Percentiles rank a stretch among this genome's conserved stretches.
These are phyloP conservation scores for Riparia riparia DNA, from an alignment of 2,113 vertebrate species.

Conservation along the genomic window DNA sequence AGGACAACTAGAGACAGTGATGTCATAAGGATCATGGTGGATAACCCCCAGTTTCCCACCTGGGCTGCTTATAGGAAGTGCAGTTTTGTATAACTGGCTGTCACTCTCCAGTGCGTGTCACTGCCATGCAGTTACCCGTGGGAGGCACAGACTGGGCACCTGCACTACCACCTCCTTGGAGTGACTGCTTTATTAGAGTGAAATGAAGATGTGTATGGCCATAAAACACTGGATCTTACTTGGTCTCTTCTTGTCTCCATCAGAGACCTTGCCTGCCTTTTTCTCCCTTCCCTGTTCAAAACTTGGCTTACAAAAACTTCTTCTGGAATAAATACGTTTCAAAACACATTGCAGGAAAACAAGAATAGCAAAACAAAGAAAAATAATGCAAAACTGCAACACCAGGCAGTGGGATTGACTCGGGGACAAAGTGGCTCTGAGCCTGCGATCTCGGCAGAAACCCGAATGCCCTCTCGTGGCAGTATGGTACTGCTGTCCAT, in stretches of 20 bases:
- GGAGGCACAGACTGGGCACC: neutral
- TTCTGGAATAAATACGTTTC: neutral
- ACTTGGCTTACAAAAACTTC: neutral
- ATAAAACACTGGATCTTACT: neutral
- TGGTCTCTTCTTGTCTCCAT: neutral
- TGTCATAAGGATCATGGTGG: neutral
- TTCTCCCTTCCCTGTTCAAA: neutral
- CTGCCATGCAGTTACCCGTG: neutral
- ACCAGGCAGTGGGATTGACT: neutral
- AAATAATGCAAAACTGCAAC: neutral
- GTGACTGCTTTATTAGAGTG: neutral
- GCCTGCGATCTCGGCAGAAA: neutral
- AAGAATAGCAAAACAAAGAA: neutral
- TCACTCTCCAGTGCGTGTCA: neutral
- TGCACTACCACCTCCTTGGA: neutral
- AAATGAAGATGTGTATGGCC: neutral
- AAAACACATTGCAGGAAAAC: neutral
- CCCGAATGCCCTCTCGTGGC: conserved; percentile 44
- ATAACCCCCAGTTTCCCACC: neutral
- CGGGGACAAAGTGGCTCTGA: neutral
- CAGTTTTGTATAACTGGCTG: neutral
- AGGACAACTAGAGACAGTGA: neutral
- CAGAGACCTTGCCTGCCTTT: neutral
- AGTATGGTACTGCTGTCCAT: neutral
- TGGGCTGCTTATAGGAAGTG: neutral